Evolutionary conservation across 2,797 vertebrate genomes (phyloP).

Genomic region (Podargus strigoides): DNA sequence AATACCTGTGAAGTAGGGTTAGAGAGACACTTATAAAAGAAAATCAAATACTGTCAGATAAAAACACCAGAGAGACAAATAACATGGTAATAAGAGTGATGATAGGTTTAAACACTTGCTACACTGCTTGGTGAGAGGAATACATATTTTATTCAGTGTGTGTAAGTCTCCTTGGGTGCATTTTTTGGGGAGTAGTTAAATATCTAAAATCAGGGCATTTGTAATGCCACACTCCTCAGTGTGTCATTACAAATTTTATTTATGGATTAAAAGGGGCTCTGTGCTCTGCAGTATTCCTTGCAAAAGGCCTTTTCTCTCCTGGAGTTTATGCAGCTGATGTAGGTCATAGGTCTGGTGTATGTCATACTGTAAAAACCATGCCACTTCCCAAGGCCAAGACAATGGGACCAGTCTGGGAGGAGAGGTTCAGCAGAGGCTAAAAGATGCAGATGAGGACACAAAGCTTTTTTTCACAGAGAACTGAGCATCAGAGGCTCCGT

Average conservation of each 20-base stretch:
- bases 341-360: not conserved
- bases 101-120: not conserved
- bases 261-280: not conserved
- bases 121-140: not conserved
- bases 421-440: not conserved
- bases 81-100: not conserved
- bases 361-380: rapidly evolving
- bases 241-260: not conserved
- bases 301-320: not conserved
- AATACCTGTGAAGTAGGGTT: not conserved
- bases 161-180: not conserved
- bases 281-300: not conserved
- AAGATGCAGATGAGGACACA: not conserved
- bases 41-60: not conserved
- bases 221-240: not conserved
- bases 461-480: not conserved
- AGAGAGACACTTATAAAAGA: not conserved
- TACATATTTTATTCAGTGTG: not conserved
- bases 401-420: not conserved
- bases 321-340: not conserved
- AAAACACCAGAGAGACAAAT: not conserved
- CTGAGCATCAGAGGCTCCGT: not conserved
- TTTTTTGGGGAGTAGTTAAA: not conserved
- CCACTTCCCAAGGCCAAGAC: not conserved
- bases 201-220: not conserved